These are phyloP conservation scores for Chunga burmeisteri DNA, from an alignment of 2,113 vertebrate species.

Conservation along the genomic window DNA sequence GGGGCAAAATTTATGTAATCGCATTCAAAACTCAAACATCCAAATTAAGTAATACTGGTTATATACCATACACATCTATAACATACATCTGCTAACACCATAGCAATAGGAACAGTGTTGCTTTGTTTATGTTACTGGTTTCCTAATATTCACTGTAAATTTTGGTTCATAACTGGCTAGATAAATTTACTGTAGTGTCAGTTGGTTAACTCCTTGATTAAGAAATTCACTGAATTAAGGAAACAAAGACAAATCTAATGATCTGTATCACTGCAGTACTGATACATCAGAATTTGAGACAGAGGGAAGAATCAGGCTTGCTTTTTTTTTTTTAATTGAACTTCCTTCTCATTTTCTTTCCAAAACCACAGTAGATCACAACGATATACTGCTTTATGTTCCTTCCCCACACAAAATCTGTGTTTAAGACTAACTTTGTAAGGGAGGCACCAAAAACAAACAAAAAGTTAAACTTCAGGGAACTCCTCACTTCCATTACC, in stretches of 20 bases:
- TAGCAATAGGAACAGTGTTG: background rate
- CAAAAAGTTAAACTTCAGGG: background rate
- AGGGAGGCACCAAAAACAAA: background rate
- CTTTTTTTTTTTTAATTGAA: background rate
- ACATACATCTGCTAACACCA: background rate
- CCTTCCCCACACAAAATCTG: background rate
- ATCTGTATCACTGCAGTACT: background rate
- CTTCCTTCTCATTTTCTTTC: background rate
- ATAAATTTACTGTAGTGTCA: background rate
- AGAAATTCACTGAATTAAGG: background rate
- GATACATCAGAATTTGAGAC: background rate
- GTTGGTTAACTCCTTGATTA: background rate
- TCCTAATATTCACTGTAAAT: background rate
- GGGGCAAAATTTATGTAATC: background rate
- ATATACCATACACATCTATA: background rate
- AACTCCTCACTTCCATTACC: background rate
- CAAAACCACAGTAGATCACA: background rate
- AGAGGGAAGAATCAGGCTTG: background rate
- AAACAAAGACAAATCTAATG: background rate
- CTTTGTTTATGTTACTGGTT: background rate
- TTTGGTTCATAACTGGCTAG: background rate
- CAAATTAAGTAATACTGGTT: background rate
- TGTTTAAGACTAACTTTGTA: background rate
- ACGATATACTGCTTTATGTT: background rate
- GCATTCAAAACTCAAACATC: background rate